Conservation (phyloP, 2,797 vertebrate genomes). For the Notolabrus celidotus region DNA sequence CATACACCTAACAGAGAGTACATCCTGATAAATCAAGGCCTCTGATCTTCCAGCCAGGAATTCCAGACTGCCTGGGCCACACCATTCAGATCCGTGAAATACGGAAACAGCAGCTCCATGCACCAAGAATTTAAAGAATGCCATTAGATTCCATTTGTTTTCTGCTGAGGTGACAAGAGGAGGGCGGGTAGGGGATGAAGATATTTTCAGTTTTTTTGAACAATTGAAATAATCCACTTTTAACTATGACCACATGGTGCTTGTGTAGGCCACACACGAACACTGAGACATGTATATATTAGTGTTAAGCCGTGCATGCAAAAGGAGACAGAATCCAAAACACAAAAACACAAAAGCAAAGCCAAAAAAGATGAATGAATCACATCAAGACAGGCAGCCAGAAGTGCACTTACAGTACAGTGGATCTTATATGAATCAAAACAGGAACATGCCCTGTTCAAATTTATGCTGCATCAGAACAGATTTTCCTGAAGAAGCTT, state of each 20-base stretch:
- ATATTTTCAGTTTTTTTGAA: slow-evolving; percentile 85
- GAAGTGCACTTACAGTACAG: slow-evolving; percentile 19
- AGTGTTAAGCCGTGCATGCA: slow-evolving; percentile 22
- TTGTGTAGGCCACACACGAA: slow-evolving; percentile 81
- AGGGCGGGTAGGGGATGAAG: slow-evolving; percentile 60
- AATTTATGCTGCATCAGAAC: slow-evolving; percentile 23
- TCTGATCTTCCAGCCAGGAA: slow-evolving; percentile 77
- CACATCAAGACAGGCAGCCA: slow-evolving; percentile 2
- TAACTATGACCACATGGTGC: slow-evolving; percentile 88
- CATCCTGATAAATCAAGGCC: slow-evolving; percentile 83
- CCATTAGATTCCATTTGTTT: slow-evolving; percentile 82
- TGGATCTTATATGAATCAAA: slow-evolving; percentile 22
- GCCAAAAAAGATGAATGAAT: slow-evolving; percentile 38
- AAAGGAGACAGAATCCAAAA: slow-evolving; percentile 16
- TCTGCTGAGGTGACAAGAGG: slow-evolving; percentile 59
- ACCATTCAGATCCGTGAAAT: slow-evolving; percentile 81
- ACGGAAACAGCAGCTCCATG: slow-evolving; percentile 76
- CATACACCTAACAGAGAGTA: slow-evolving; percentile 65
- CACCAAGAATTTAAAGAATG: slow-evolving; percentile 90
- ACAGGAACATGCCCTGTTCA: slow-evolving; percentile 8
- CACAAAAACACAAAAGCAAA: background rate
- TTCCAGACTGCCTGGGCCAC: slow-evolving; percentile 75
- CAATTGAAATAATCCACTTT: slow-evolving; percentile 84
- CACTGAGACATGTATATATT: slow-evolving; percentile 33
- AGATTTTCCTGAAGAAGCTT: slow-evolving; percentile 38